A percentile compares a stretch with the other conserved stretches of the same genome.
phyloP scores from a whole-genome alignment of 2,888 invertebrate genomes.

The Bombylius major region DNA sequence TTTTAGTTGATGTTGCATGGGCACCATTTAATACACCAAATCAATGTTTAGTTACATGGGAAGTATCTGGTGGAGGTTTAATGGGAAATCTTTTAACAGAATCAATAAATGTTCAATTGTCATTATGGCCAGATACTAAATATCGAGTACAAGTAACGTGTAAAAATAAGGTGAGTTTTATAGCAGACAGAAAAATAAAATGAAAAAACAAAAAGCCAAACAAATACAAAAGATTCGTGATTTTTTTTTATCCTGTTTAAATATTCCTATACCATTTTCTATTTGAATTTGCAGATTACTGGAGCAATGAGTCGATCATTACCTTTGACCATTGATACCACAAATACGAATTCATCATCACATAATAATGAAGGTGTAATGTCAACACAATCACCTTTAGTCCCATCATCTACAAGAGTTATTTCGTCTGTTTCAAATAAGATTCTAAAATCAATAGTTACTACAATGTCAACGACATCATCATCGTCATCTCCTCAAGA shows the following conservation, averaged over 20 bases:
- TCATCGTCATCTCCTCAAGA: not conserved
- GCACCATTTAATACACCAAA: slow-evolving; percentile 25
- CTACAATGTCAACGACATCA: not conserved
- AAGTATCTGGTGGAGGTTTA: slow-evolving; percentile 34
- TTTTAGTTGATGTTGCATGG: slow-evolving; percentile 35
- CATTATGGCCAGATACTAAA: slow-evolving; percentile 36
- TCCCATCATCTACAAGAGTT: not conserved
- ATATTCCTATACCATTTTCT: not conserved
- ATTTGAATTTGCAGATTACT: slow-evolving; percentile 22
- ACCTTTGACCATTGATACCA: slow-evolving; percentile 33
- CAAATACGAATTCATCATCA: slow-evolving; percentile 19
- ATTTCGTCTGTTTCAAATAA: too few species aligned
- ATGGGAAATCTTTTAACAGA: slow-evolving; percentile 36
- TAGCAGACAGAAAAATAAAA: too few species aligned
- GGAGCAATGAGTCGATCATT: slow-evolving; percentile 32
- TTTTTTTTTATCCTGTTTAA: too few species aligned
- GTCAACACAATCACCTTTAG: not conserved
- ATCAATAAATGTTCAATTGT: slow-evolving; percentile 33
- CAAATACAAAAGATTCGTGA: too few species aligned
- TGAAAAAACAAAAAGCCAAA: too few species aligned
- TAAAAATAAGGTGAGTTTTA: slow-evolving; percentile 32
- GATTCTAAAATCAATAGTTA: too few species aligned
- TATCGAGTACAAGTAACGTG: slow-evolving; percentile 37
- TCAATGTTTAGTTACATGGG: slow-evolving; percentile 36
- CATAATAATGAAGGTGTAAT: slow-evolving; percentile 2